Conservation (phyloP, 2,888 invertebrate genomes). For the Danaus chrysippus region DNA sequence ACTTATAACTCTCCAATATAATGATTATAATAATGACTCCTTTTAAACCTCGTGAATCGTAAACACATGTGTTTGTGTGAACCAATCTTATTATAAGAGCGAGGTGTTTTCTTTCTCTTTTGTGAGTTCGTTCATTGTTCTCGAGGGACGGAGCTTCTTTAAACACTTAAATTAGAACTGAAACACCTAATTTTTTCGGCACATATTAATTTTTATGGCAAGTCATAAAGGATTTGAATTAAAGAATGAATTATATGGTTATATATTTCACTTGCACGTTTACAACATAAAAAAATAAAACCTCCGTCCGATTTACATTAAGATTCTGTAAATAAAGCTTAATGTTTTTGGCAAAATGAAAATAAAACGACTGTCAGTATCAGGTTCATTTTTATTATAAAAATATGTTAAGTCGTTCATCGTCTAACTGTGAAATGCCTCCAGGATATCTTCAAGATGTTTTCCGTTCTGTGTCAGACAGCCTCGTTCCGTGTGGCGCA, state of each 20-base stretch:
- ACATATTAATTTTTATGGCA: no score
- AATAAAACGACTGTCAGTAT: constrained; percentile 10
- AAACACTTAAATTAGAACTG: background rate
- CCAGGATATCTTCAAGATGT: constrained; percentile 18
- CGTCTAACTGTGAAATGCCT: constrained; percentile 21
- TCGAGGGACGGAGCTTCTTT: background rate
- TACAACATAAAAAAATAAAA: no score
- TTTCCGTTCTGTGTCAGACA: constrained; percentile 21
- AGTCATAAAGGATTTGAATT: no score
- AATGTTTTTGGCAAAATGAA: background rate
- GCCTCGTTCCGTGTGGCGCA: constrained; percentile 10
- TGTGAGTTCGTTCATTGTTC: background rate
- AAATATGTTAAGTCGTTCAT: constrained; percentile 25
- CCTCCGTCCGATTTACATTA: background rate
- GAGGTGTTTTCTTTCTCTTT: background rate
- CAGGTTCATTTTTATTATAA: constrained; percentile 17
- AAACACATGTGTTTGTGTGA: no score
- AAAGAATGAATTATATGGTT: no score
- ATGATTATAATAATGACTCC: background rate
- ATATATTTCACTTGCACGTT: no score
- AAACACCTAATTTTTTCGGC: no score
- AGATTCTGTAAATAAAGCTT: background rate
- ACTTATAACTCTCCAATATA: background rate
- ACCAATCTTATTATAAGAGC: background rate
- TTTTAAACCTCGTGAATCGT: background rate